Evolutionary conservation across 2,113 vertebrate species (phyloP).

Genomic region (Sander vitreus): DNA sequence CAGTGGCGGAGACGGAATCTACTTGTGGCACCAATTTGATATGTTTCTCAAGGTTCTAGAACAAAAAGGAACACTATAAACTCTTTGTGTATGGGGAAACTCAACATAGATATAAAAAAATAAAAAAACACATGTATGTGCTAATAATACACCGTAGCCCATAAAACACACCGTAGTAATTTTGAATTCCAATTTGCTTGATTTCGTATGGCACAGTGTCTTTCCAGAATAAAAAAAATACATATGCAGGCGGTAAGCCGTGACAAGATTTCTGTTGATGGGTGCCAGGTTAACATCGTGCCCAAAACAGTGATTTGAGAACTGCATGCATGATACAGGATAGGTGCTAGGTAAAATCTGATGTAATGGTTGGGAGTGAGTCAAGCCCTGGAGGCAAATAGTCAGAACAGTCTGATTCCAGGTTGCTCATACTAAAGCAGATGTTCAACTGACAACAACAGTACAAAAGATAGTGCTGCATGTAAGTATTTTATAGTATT

Average conservation of each 20-base stretch:
- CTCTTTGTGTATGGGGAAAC: slow-evolving; percentile 30
- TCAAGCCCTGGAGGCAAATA: slow-evolving; percentile 70
- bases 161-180: slow-evolving; percentile 34
- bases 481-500: slow-evolving; percentile 55
- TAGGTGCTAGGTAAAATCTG: slow-evolving; percentile 73
- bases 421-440: slow-evolving; percentile 78
- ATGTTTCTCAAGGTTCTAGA: slow-evolving; percentile 60
- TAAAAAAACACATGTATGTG: slow-evolving; percentile 51
- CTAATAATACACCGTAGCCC: slow-evolving; percentile 58
- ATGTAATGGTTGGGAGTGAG: slow-evolving; percentile 80
- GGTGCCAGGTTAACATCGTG: slow-evolving; percentile 70
- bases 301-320: slow-evolving; percentile 73
- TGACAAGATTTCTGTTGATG: slow-evolving; percentile 75
- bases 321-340: slow-evolving; percentile 70
- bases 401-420: slow-evolving; percentile 70
- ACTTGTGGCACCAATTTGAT: slow-evolving; percentile 73
- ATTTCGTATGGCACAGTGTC: slow-evolving; percentile 36
- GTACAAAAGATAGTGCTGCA: slow-evolving; percentile 59
- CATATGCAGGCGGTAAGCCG: slow-evolving; percentile 39
- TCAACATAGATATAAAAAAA: slow-evolving; percentile 39
- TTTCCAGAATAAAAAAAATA: slow-evolving; percentile 51
- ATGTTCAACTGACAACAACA: slow-evolving; percentile 76
- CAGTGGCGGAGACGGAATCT: slow-evolving; percentile 68
- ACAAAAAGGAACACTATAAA: slow-evolving; percentile 34
- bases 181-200: slow-evolving; percentile 38